Evolutionary conservation across 2,888 invertebrate species (phyloP).

Genomic region (Podotricha telesiphe): DNA sequence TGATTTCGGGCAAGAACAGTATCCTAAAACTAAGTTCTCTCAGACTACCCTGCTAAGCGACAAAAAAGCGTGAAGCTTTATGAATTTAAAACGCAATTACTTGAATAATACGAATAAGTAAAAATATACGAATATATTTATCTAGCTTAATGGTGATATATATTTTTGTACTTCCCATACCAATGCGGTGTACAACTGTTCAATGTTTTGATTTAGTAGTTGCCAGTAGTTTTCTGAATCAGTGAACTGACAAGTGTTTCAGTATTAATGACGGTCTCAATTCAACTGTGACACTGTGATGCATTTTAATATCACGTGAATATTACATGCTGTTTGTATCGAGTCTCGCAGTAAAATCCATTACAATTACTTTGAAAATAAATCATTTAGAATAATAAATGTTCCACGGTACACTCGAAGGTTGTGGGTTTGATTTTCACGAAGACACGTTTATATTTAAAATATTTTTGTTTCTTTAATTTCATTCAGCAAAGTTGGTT

Average conservation of each 20-base stretch:
- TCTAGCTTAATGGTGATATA: neutral
- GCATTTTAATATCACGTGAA: constrained; percentile 7
- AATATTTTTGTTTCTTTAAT: no score
- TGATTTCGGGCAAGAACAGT: no score
- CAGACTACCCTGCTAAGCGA: no score
- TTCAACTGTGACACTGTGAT: constrained; percentile 19
- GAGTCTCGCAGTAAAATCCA: neutral
- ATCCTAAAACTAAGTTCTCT: no score
- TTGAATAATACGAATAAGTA: no score
- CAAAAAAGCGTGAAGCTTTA: no score
- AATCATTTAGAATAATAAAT: neutral
- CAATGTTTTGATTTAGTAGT: constrained; percentile 17
- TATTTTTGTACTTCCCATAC: constrained; percentile 5
- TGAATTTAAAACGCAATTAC: no score
- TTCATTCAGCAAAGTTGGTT: no score
- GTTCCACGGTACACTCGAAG: no score
- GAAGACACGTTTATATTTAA: no score
- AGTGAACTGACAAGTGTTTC: constrained; percentile 28
- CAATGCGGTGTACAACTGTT: neutral
- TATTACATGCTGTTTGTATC: neutral
- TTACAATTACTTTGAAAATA: neutral
- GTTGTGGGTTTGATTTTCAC: no score
- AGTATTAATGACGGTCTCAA: constrained; percentile 26
- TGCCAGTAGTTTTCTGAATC: constrained; percentile 31
- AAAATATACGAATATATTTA: neutral